Conservation (phyloP, 2,113 vertebrate genomes). For the Sorex fumeus region DNA sequence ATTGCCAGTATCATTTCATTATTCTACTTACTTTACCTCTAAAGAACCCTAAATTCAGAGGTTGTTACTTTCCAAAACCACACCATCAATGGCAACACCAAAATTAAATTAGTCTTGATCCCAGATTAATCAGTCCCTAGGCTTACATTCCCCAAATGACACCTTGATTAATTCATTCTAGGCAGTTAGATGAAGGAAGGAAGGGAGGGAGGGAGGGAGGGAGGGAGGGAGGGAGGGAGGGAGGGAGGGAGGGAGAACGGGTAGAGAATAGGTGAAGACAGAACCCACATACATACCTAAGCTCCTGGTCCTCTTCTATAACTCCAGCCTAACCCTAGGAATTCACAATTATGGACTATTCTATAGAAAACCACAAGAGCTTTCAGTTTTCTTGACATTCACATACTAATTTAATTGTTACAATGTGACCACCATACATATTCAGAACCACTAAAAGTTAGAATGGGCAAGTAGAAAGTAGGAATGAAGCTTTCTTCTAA, state of each 20-base stretch:
- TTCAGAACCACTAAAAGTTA: background rate
- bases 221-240: too few species aligned
- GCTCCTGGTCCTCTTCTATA: background rate
- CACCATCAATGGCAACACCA: background rate
- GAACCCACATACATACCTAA: background rate
- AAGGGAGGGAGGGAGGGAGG: background rate
- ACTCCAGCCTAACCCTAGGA: background rate
- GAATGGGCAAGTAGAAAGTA: background rate
- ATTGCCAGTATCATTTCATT: background rate
- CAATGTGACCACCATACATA: background rate
- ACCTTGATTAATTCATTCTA: background rate
- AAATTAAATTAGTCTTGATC: background rate
- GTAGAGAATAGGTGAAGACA: background rate
- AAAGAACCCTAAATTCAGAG: background rate
- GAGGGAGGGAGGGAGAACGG: too few species aligned
- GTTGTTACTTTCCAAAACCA: background rate
- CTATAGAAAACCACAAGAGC: too few species aligned
- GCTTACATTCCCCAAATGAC: background rate
- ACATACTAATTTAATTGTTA: background rate
- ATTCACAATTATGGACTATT: background rate
- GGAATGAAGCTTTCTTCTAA: too few species aligned
- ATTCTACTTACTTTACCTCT: background rate
- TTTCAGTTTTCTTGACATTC: background rate
- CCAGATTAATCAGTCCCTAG: background rate
- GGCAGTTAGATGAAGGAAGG: background rate